These are phyloP conservation scores for Pangasianodon gigas DNA, from an alignment of 2,113 vertebrate species.

Conservation along the genomic window DNA sequence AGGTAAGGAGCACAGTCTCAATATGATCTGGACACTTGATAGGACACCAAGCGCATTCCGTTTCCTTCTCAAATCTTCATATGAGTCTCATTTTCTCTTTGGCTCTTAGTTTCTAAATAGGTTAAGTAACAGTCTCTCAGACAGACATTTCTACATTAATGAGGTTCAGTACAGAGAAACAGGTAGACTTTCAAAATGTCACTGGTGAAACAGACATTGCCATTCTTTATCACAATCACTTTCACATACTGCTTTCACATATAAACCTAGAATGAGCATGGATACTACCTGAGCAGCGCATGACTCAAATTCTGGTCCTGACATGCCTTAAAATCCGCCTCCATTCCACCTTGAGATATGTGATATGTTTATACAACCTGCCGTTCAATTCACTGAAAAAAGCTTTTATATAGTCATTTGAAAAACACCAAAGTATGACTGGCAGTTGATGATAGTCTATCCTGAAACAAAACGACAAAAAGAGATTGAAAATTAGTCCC, in stretches of 20 bases:
- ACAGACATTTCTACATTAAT: not conserved
- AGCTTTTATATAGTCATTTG: not conserved
- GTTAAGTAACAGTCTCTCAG: not conserved
- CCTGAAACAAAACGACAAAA: slow-evolving; percentile 28
- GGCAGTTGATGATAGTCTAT: slow-evolving; percentile 57
- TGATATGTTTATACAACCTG: not conserved
- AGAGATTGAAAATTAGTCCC: slow-evolving; percentile 30
- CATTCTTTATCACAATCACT: not conserved
- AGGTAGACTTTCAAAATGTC: not conserved
- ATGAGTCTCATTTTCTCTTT: slow-evolving; percentile 11
- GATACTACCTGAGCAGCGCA: not conserved
- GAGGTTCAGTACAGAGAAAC: not conserved
- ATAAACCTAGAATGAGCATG: not conserved
- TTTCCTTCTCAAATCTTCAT: slow-evolving; percentile 16
- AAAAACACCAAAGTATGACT: slow-evolving; percentile 47
- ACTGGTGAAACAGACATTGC: not conserved
- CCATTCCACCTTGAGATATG: not conserved
- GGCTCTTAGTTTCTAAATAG: not conserved
- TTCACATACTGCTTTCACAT: not conserved
- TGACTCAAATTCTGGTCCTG: not conserved
- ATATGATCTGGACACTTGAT: slow-evolving; percentile 26
- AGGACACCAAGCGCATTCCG: slow-evolving; percentile 7
- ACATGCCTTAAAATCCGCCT: not conserved
- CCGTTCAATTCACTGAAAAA: not conserved
- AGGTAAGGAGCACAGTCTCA: not conserved